These are phyloP conservation scores for Bombus terrestris DNA, from an alignment of 1,140 invertebrate species.

Conservation along the genomic window DNA sequence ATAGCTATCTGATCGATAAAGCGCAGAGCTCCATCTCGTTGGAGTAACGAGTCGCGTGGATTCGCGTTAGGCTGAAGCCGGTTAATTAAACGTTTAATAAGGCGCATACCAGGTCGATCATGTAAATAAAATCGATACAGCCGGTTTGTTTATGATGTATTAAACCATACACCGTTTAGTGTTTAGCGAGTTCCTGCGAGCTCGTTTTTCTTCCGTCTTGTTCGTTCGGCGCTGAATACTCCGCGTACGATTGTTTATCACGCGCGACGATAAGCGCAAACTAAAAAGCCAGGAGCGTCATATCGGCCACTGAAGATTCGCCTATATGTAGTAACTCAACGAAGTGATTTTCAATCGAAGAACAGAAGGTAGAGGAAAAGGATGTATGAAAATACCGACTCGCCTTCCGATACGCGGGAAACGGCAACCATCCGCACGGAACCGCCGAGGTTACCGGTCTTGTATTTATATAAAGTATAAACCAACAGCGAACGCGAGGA, in stretches of 20 bases:
- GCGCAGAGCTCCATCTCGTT: background rate
- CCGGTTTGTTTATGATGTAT: conserved; percentile 35
- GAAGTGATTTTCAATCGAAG: conserved; percentile 49
- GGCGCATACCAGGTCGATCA: background rate
- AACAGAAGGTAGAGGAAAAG: too few relatives aligned
- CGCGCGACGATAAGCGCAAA: background rate
- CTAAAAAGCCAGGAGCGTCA: conserved; percentile 13
- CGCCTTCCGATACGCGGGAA: conserved; percentile 50
- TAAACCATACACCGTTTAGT: conserved; percentile 6
- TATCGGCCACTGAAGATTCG: background rate
- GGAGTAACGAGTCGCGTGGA: conserved; percentile 14
- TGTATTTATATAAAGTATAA: conserved; percentile 74
- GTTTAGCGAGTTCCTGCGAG: background rate
- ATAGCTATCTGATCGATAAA: background rate
- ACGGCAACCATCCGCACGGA: conserved; percentile 65
- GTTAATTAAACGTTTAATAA: conserved; percentile 40
- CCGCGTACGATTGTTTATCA: conserved; percentile 35
- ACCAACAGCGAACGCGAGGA: conserved; percentile 52
- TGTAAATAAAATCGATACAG: background rate
- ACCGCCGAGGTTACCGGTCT: conserved; percentile 69
- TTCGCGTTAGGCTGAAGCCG: too few relatives aligned
- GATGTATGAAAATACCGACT: background rate
- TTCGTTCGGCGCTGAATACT: background rate
- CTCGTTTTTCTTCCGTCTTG: background rate
- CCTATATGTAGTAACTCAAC: conserved; percentile 46